A percentile compares a stretch with the other conserved stretches of the same genome.
These are phyloP conservation scores for Heterodera filipjevi DNA, from an alignment of 2,888 invertebrate genomes.

Conservation along the genomic window DNA sequence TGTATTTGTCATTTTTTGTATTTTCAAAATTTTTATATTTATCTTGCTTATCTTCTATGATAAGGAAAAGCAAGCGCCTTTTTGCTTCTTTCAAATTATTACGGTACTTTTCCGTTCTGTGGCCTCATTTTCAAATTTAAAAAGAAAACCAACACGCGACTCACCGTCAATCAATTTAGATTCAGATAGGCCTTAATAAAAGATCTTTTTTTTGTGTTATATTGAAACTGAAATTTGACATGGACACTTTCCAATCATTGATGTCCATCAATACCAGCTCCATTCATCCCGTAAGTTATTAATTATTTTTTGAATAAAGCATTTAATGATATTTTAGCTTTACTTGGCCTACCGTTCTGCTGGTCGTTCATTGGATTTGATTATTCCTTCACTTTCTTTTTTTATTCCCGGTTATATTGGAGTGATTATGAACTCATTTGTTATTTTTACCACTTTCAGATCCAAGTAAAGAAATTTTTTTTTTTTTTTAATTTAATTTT, in stretches of 20 bases:
- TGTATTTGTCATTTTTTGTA: no score
- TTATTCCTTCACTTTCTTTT: background rate
- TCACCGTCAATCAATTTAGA: no score
- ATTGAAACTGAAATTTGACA: no score
- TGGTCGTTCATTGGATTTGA: background rate
- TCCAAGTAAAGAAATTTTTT: background rate
- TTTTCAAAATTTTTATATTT: no score
- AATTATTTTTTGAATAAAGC: background rate
- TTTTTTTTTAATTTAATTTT: background rate
- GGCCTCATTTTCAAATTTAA: no score
- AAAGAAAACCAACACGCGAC: no score
- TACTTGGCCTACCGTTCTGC: constrained; percentile 9
- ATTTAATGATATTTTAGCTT: background rate
- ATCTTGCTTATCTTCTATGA: no score
- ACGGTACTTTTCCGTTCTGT: no score
- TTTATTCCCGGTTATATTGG: background rate
- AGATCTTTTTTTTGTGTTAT: no score
- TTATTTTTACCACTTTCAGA: background rate
- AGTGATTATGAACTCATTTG: background rate
- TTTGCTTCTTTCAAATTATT: no score
- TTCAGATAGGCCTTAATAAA: no score
- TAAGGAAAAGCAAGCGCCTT: no score
- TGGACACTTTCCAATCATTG: background rate
- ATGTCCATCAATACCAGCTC: background rate
- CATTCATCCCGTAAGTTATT: background rate